Conservation (phyloP, 2,113 vertebrate genomes). For the Sarotherodon lohbergeri region DNA sequence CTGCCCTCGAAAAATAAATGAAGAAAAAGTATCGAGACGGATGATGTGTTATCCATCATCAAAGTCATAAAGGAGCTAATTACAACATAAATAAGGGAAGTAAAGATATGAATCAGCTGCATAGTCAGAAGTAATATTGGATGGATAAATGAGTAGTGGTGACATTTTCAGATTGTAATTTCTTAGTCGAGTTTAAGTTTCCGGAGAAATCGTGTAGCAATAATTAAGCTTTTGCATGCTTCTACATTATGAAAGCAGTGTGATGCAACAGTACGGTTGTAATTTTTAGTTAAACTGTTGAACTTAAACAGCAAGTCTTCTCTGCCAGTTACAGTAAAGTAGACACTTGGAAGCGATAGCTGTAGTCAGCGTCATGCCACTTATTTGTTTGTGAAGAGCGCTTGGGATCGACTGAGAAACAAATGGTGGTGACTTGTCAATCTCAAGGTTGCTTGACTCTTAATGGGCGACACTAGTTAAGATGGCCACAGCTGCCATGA, state of each 20-base stretch:
- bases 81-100: slow-evolving; percentile 34
- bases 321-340: background rate
- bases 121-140: background rate
- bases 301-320: background rate
- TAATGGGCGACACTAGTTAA: background rate
- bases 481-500: background rate
- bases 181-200: background rate
- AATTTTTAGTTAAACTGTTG: background rate
- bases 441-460: background rate
- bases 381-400: no score
- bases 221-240: background rate
- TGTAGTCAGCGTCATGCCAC: background rate
- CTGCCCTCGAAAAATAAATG: slow-evolving; percentile 14
- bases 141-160: background rate
- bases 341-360: background rate
- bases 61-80: slow-evolving; percentile 35
- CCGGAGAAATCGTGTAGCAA: background rate
- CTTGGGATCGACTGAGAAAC: no score
- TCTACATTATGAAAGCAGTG: background rate
- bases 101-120: background rate
- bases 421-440: no score
- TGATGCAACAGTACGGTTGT: background rate
- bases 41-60: slow-evolving; percentile 40
- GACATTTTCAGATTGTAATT: background rate
- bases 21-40: slow-evolving; percentile 29